Evolutionary conservation across 2,888 invertebrate genomes (phyloP).

Genomic region (Kryphioiulus occultus): DNA sequence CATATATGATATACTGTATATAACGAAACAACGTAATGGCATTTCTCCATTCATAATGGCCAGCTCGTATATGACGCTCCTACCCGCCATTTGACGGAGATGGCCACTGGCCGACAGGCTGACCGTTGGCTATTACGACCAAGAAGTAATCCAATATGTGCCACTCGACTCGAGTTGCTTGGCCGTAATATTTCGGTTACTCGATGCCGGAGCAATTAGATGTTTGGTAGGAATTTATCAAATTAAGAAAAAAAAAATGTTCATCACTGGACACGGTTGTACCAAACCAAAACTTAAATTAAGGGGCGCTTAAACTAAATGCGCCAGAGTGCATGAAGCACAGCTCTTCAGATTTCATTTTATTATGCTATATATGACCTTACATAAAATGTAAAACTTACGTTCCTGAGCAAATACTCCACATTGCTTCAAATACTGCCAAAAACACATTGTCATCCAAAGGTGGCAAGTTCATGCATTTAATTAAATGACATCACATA

Average conservation of each 20-base stretch:
- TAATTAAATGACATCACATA: no score
- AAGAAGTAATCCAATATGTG: constrained; percentile 14
- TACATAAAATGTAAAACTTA: no score
- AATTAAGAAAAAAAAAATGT: neutral
- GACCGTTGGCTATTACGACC: constrained; percentile 18
- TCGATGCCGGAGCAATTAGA: constrained; percentile 32
- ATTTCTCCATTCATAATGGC: constrained; percentile 35
- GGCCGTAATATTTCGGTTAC: neutral
- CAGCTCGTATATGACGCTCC: neutral
- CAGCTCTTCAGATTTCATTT: no score
- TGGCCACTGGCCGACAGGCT: constrained; percentile 1
- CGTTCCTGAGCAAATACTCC: no score
- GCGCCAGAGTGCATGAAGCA: no score
- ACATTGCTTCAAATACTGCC: no score
- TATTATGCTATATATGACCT: no score
- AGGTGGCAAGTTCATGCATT: no score
- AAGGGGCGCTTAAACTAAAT: no score
- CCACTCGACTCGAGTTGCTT: neutral
- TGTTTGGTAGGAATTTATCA: neutral
- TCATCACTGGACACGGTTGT: neutral
- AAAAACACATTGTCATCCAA: no score
- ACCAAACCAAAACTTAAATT: neutral
- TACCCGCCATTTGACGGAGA: neutral
- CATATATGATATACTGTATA: constrained; percentile 28
- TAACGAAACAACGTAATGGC: constrained; percentile 40